These are phyloP conservation scores for Dryadula phaetusa DNA, from an alignment of 2,888 invertebrate species.

Conservation along the genomic window DNA sequence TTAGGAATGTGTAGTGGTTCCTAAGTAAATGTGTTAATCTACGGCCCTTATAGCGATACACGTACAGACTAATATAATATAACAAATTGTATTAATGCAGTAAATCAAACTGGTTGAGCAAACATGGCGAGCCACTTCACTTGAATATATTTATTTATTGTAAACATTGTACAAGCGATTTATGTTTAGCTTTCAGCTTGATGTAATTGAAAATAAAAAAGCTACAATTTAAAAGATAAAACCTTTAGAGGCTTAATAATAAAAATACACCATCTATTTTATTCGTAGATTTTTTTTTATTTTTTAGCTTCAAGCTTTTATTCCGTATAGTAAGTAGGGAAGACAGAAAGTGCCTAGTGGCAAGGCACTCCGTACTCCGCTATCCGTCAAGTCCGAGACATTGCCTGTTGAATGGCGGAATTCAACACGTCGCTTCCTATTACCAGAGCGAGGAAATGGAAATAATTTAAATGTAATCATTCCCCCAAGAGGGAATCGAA, in stretches of 20 bases:
- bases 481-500: no score
- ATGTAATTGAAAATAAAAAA: slow-evolving; percentile 8
- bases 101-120: slow-evolving; percentile 8
- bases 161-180: slow-evolving; percentile 3
- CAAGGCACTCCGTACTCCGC: no score
- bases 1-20: slow-evolving; percentile 38
- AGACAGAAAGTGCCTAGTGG: no score
- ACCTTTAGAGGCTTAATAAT: background rate
- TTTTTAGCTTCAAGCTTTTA: no score
- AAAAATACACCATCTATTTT: background rate
- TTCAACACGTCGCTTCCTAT: no score
- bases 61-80: slow-evolving; percentile 22
- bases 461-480: no score
- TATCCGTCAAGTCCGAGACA: no score
- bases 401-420: no score
- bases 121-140: slow-evolving; percentile 17
- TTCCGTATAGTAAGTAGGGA: no score
- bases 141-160: slow-evolving; percentile 19
- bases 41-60: slow-evolving; percentile 22
- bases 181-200: slow-evolving; percentile 8
- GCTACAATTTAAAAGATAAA: background rate
- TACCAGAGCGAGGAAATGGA: no score
- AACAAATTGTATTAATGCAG: slow-evolving; percentile 7
- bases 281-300: background rate
- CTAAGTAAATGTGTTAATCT: slow-evolving; percentile 32